A percentile compares a stretch with the other conserved stretches of the same genome.
phyloP scores from a whole-genome alignment of 2,888 invertebrate species.

The Leptopterna dolabrata region DNA sequence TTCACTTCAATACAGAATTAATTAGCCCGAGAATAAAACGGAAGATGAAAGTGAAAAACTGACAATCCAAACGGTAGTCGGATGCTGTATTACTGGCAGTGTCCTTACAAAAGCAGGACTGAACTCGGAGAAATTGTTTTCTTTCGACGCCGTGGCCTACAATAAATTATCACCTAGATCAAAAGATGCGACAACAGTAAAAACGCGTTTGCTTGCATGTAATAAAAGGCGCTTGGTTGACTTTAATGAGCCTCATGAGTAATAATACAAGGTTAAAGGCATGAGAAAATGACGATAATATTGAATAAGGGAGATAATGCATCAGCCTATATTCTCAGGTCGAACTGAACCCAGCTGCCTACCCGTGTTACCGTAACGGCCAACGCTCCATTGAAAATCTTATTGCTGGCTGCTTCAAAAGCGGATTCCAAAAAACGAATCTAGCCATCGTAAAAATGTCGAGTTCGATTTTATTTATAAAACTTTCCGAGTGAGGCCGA shows the following conservation, averaged over 20 bases:
- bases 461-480: background rate
- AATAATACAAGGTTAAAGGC: background rate
- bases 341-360: background rate
- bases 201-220: background rate
- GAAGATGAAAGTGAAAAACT: background rate
- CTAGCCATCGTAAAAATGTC: background rate
- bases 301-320: background rate
- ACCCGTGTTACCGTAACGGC: background rate
- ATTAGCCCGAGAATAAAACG: background rate
- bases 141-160: background rate
- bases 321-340: background rate
- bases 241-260: conserved; percentile 3
- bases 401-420: background rate
- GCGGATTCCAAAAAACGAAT: background rate
- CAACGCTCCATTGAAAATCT: background rate
- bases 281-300: background rate
- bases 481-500: background rate
- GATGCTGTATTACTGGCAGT: background rate
- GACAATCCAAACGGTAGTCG: background rate
- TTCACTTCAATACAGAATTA: background rate
- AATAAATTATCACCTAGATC: background rate
- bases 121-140: background rate
- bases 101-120: background rate
- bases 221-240: conserved; percentile 2
- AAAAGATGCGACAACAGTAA: background rate